phyloP scores from a whole-genome alignment of 2,113 vertebrate genomes.

The Euleptes europaea region DNA sequence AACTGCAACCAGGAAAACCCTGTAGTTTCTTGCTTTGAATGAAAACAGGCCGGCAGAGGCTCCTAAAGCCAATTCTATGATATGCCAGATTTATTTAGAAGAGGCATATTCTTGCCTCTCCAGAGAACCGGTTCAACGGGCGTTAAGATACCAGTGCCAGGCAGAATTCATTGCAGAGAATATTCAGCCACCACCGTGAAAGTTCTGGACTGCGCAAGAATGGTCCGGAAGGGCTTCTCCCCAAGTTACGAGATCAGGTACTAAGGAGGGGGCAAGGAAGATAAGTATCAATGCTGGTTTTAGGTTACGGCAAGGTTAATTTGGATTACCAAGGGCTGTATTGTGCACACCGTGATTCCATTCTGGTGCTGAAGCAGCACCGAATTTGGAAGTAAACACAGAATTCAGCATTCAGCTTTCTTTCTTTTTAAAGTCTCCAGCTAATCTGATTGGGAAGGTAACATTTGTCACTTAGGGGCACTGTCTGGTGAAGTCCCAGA shows the following conservation, averaged over 20 bases:
- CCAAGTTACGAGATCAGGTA: neutral
- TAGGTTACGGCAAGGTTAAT: neutral
- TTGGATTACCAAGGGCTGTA: neutral
- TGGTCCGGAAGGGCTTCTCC: neutral
- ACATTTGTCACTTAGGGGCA: no score
- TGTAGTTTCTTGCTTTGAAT: neutral
- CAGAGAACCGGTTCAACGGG: no score
- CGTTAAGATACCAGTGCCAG: neutral
- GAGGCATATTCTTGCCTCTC: no score
- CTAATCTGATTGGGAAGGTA: no score
- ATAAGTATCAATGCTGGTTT: neutral
- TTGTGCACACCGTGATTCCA: neutral
- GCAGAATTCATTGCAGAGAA: neutral
- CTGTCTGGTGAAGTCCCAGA: neutral
- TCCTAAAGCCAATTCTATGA: neutral
- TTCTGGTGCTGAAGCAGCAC: neutral
- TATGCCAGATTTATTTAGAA: neutral
- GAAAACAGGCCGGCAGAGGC: neutral
- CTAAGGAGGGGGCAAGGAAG: neutral
- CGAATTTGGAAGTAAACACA: neutral
- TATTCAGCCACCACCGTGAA: neutral
- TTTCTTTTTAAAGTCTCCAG: no score
- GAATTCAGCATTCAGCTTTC: neutral
- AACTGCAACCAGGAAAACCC: neutral
- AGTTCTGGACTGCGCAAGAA: neutral